Percentiles rank a stretch among this genome's conserved stretches.
These are phyloP conservation scores for Pelosia muscerda DNA, from an alignment of 2,888 invertebrate genomes.

Conservation along the genomic window DNA sequence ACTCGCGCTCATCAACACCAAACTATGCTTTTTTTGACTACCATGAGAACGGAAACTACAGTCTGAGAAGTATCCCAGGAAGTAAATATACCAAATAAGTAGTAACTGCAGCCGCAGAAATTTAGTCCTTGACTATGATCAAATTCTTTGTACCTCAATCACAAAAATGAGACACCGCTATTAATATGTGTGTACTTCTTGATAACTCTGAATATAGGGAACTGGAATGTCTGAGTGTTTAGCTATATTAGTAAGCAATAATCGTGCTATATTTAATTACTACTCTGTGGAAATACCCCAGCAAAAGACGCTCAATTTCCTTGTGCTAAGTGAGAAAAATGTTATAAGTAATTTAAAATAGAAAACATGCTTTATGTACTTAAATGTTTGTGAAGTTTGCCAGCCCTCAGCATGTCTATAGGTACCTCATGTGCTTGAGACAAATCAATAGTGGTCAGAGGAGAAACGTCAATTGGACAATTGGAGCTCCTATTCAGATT, in stretches of 20 bases:
- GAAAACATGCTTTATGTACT: no score
- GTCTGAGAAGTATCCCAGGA: neutral
- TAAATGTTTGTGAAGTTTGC: neutral
- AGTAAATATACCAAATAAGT: neutral
- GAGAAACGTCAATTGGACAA: neutral
- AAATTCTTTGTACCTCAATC: neutral
- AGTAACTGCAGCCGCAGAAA: neutral
- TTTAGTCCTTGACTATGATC: neutral
- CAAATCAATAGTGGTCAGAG: no score
- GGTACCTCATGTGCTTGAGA: no score
- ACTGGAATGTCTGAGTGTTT: neutral
- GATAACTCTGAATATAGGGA: neutral
- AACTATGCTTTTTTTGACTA: neutral
- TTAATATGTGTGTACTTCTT: neutral
- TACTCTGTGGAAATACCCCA: neutral
- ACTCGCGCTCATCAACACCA: neutral
- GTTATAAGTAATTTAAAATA: neutral
- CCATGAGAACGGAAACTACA: neutral
- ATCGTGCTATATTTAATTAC: neutral
- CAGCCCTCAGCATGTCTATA: neutral
- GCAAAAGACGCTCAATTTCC: constrained; percentile 5
- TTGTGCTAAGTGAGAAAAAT: neutral
- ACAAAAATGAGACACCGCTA: neutral
- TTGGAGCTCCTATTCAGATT: neutral
- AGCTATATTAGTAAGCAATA: no score